A percentile compares a stretch with the other conserved stretches of the same genome.
phyloP scores from a whole-genome alignment of 2,888 invertebrate species.

The Julus scanicus region DNA sequence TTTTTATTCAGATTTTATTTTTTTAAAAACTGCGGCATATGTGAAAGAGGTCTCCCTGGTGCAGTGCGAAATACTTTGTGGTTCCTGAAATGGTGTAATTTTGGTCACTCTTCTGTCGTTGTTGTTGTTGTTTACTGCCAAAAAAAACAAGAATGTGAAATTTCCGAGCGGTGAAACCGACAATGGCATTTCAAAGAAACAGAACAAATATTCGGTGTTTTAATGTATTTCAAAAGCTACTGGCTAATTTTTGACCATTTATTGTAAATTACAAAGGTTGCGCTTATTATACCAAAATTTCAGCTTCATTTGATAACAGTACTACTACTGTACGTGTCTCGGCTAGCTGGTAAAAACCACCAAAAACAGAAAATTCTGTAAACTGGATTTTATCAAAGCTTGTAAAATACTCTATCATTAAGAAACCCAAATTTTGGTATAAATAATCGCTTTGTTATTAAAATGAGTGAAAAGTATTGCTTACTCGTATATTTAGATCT shows the following conservation, averaged over 20 bases:
- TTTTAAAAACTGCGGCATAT: background rate
- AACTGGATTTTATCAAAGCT: background rate
- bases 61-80: constrained; percentile 45
- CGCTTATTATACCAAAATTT: background rate
- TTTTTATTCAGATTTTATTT: constrained; percentile 43
- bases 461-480: constrained; percentile 27
- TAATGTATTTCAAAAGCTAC: constrained; percentile 24
- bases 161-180: constrained; percentile 4
- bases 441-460: background rate
- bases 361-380: background rate
- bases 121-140: constrained; percentile 34
- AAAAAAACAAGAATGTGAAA: background rate
- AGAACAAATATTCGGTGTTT: constrained; percentile 29
- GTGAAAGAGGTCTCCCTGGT: background rate
- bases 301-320: background rate
- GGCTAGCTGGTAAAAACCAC: too few species aligned
- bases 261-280: constrained; percentile 43
- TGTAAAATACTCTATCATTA: background rate
- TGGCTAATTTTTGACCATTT: constrained; percentile 41
- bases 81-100: constrained; percentile 45
- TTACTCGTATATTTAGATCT: constrained; percentile 38
- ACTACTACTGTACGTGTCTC: too few species aligned
- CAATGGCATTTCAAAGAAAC: background rate
- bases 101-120: constrained; percentile 47
- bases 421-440: background rate